Percentiles rank a stretch among this genome's conserved stretches.
These are phyloP conservation scores for Glaucidium brasilianum DNA, from an alignment of 2,113 vertebrate genomes.

Conservation along the genomic window DNA sequence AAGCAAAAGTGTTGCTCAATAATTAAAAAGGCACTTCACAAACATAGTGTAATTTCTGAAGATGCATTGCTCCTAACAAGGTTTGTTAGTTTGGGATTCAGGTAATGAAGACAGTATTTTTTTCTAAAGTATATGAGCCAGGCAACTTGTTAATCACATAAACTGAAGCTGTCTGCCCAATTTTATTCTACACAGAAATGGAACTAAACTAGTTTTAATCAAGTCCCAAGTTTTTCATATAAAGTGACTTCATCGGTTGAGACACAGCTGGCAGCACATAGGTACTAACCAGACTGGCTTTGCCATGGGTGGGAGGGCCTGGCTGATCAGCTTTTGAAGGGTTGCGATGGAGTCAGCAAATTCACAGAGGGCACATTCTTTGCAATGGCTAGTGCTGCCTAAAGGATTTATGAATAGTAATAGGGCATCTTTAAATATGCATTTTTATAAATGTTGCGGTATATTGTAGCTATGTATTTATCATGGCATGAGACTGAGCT, in stretches of 20 bases:
- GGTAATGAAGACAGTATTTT: background rate
- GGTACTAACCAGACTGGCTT: background rate
- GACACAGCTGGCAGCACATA: too few species aligned
- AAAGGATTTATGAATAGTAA: background rate
- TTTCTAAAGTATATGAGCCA: background rate
- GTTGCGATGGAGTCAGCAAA: background rate
- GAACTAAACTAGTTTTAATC: background rate
- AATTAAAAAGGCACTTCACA: background rate
- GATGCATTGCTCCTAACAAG: background rate
- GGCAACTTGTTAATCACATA: background rate
- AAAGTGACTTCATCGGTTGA: background rate
- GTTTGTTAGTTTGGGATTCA: background rate
- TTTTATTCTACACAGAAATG: background rate
- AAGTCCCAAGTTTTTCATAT: background rate
- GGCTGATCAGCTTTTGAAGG: background rate
- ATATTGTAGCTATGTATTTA: background rate
- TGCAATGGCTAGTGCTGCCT: background rate
- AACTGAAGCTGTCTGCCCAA: background rate
- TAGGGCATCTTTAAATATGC: background rate
- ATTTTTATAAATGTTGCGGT: background rate
- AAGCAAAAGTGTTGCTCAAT: background rate
- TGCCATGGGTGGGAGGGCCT: background rate
- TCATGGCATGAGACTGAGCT: background rate
- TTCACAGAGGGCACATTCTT: background rate
- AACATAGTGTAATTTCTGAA: background rate